Base-by-base conservation (phyloP, 2,888 invertebrate species). In the Choristoneura rosaceana region DNA sequence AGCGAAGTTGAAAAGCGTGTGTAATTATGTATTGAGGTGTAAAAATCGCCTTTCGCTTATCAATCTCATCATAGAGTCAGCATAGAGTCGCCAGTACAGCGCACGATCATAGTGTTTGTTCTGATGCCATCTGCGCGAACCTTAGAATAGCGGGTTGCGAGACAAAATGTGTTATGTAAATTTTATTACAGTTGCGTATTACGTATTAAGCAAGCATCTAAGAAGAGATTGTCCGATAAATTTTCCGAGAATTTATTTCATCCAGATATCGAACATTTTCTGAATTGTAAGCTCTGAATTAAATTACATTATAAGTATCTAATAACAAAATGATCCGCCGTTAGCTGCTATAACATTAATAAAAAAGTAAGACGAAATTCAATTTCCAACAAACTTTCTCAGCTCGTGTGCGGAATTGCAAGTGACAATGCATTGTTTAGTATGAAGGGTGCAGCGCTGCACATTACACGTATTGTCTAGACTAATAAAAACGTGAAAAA, bases 111-210 rank as follows among this genome's bases (percentile, higher is more conserved):
- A 17, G 15, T 76, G 74, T 78, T 76, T 76, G 64, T 68, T 75
- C 76, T 79, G 79, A 88, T 85, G 86, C 87, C 87, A 88, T 85
- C 78, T 78, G 80, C 80, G 74, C 81, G 74, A 85, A 82, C 77
- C 80, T 66, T 70, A 69, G 47, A 52, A 41, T 64, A 69, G 69
- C 70, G 69, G 55, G 14, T 61, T 15, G 61, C 47, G 41, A 66
- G 59, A 65, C 43, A 61, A 71, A 71, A 59, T 59, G 59, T 59
- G 59, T 66, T 71, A 71, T 66, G 70, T 63, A 73, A 68, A 73
- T 50, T 52, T 63, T 69, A 62, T 50, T 55, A 69, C 58, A 50
- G 68, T 73, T 73, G 71, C 68, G 33, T 58, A 73, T 68, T 38
- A 52, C 52, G 52, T 47, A 47, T 52, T 52, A 52, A 52, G 33